Percentiles rank a stretch among this genome's conserved stretches.
Evolutionary conservation across 2,113 vertebrate species (phyloP).

Genomic region (Calypte anna): DNA sequence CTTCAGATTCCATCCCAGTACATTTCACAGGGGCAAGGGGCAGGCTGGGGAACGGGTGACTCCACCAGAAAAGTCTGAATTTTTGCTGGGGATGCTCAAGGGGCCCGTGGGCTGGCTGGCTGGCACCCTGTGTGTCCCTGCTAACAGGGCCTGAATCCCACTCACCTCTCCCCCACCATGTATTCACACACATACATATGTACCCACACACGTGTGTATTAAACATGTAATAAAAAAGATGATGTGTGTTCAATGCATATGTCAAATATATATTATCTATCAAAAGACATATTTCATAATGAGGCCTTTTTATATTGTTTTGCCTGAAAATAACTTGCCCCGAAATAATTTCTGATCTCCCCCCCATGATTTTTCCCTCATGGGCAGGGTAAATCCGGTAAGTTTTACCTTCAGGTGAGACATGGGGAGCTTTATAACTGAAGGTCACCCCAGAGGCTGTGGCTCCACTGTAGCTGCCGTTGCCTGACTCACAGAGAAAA

Average conservation of each 20-base stretch:
- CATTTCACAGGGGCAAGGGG: fast-evolving
- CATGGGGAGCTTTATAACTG: background rate
- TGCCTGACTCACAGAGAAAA: background rate
- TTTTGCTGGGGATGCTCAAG: background rate
- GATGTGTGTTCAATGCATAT: background rate
- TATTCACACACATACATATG: background rate
- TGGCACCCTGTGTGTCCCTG: fast-evolving
- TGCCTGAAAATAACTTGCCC: background rate
- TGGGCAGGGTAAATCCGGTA: background rate
- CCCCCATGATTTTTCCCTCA: background rate
- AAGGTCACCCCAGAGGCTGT: background rate
- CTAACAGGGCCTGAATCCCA: fast-evolving
- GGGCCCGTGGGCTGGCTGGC: fast-evolving
- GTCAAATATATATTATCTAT: background rate
- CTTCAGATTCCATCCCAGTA: background rate
- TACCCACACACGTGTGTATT: fast-evolving
- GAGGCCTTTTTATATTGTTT: background rate
- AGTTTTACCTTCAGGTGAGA: background rate
- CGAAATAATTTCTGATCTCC: background rate
- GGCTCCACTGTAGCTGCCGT: background rate
- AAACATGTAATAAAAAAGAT: background rate
- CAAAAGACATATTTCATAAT: background rate
- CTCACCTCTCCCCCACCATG: background rate
- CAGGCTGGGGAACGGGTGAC: background rate
- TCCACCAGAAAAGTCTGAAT: background rate